Evolutionary conservation across 2,888 invertebrate species (phyloP).

Genomic region (Oxyteleia sp.): DNA sequence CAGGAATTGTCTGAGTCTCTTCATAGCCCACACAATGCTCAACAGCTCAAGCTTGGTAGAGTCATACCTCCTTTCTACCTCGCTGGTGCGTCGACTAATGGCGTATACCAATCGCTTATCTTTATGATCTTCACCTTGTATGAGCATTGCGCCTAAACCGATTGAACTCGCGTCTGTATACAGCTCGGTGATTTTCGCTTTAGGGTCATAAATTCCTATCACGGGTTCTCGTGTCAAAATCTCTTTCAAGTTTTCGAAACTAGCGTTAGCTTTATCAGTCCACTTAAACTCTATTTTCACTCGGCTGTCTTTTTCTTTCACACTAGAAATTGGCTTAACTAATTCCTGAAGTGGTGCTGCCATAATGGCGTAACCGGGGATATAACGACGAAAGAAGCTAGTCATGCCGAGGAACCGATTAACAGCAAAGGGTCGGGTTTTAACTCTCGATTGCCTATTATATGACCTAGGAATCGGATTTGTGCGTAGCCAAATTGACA

Average conservation of each 20-base stretch:
- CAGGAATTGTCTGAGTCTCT: conserved; percentile 57
- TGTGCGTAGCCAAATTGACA: too few relatives aligned
- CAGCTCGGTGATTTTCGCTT: conserved; percentile 10
- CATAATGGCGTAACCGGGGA: background rate
- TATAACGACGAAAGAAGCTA: conserved; percentile 16
- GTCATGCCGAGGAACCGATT: too few relatives aligned
- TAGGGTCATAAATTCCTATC: conserved; percentile 6
- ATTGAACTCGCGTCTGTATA: conserved; percentile 27
- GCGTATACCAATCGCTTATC: conserved; percentile 73
- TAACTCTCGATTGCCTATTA: too few relatives aligned
- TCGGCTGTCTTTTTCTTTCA: background rate
- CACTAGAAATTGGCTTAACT: background rate
- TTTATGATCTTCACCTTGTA: conserved; percentile 48
- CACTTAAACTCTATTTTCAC: background rate
- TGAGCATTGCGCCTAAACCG: conserved; percentile 27
- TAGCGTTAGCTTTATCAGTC: conserved; percentile 3
- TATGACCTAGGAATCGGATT: too few relatives aligned
- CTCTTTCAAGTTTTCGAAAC: background rate
- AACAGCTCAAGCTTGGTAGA: conserved; percentile 15
- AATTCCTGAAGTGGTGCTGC: conserved; percentile 13
- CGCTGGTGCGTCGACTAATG: conserved; percentile 48
- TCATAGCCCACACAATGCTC: conserved; percentile 42
- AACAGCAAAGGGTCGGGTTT: too few relatives aligned
- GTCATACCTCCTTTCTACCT: conserved; percentile 15
- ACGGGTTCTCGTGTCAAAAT: conserved; percentile 6